These are phyloP conservation scores for Scophthalmus maximus DNA, from an alignment of 2,113 vertebrate genomes.

Conservation along the genomic window DNA sequence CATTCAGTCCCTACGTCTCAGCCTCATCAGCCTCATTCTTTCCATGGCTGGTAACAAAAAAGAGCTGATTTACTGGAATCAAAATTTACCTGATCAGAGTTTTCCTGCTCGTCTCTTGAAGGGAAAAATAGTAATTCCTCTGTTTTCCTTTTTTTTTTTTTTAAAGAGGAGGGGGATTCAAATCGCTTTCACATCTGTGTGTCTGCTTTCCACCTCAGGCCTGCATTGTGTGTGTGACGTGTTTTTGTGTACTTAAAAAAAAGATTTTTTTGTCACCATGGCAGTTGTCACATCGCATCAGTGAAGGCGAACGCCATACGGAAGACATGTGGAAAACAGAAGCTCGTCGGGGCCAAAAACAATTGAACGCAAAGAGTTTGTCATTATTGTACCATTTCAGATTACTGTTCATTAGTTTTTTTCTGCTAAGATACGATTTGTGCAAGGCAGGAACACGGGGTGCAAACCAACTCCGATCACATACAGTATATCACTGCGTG, in stretches of 20 bases:
- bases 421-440: neutral
- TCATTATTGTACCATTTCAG: slow-evolving; percentile 4
- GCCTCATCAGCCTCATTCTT: slow-evolving; percentile 76
- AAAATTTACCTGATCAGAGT: slow-evolving; percentile 74
- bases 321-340: slow-evolving; percentile 24
- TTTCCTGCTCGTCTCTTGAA: slow-evolving; percentile 51
- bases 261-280: too few relatives aligned
- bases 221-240: slow-evolving; percentile 23
- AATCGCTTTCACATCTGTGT: slow-evolving; percentile 66
- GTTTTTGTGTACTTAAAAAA: slow-evolving; percentile 5
- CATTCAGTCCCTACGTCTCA: slow-evolving; percentile 9
- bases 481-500: neutral
- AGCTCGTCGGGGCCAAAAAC: neutral
- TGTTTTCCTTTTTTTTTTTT: too few relatives aligned
- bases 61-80: slow-evolving; percentile 65
- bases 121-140: slow-evolving; percentile 39
- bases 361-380: slow-evolving; percentile 6
- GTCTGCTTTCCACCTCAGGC: slow-evolving; percentile 60
- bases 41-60: slow-evolving; percentile 69
- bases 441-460: neutral
- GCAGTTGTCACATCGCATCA: slow-evolving; percentile 33
- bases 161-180: neutral
- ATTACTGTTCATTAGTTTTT: neutral
- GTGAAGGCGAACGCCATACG: slow-evolving; percentile 1
- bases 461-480: neutral